These are phyloP conservation scores for Drosophila flavopinicola DNA, from an alignment of 2,888 invertebrate species.

Conservation along the genomic window DNA sequence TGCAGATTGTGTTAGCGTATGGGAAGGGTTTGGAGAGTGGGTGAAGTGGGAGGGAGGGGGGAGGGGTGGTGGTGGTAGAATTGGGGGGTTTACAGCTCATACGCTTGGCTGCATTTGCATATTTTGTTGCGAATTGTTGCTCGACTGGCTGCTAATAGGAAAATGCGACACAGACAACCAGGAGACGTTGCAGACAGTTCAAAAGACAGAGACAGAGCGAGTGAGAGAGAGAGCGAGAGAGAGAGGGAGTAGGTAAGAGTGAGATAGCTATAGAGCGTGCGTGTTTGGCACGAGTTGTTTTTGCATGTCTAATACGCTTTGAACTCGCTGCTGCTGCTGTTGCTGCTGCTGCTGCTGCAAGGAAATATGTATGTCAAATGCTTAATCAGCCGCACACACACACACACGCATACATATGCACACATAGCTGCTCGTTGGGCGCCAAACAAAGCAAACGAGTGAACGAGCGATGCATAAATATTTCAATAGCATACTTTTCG, in stretches of 20 bases:
- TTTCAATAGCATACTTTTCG: conserved; percentile 78
- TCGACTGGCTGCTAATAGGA: conserved; percentile 75
- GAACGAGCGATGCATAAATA: conserved; percentile 73
- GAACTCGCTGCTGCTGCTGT: conserved; percentile 42
- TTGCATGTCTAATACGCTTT: conserved; percentile 73
- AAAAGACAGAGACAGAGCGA: not conserved
- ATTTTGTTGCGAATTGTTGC: conserved; percentile 76
- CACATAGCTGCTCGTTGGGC: too few species aligned
- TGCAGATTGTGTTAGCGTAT: conserved; percentile 20
- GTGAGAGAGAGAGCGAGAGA: not conserved
- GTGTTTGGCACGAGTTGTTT: conserved; percentile 72
- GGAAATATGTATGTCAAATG: conserved; percentile 77
- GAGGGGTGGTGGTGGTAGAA: too few species aligned
- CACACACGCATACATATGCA: conserved; percentile 15
- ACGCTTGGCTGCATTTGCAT: conserved; percentile 76
- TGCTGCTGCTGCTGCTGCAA: conserved; percentile 37
- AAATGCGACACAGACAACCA: conserved; percentile 71
- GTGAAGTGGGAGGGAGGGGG: not conserved
- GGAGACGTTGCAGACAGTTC: conserved; percentile 20
- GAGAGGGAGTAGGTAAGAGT: not conserved
- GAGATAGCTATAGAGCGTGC: conserved; percentile 30
- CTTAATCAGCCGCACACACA: conserved; percentile 68
- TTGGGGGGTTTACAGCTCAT: conserved; percentile 33
- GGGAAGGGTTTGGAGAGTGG: not conserved
- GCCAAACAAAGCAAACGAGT: conserved; percentile 64